These are phyloP conservation scores for Catharus fuscescens DNA, from an alignment of 2,113 vertebrate species.

Conservation along the genomic window DNA sequence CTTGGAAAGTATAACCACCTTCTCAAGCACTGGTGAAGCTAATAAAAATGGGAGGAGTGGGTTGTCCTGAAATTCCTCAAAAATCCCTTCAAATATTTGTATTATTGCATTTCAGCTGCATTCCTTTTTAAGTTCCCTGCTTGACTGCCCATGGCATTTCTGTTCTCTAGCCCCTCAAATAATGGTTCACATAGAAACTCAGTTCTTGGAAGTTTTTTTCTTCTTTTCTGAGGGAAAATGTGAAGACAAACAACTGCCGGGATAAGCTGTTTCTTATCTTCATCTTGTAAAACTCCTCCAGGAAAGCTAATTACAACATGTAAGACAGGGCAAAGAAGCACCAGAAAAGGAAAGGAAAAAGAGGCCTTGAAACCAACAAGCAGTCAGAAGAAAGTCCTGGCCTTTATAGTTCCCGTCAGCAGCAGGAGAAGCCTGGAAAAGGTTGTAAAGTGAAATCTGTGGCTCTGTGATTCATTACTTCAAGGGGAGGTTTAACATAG, in stretches of 20 bases:
- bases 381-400: neutral
- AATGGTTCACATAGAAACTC: neutral
- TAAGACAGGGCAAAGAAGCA: constrained; percentile 1
- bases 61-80: neutral
- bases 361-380: neutral
- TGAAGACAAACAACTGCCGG: constrained; percentile 27
- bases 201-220: neutral
- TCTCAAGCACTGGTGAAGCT: neutral
- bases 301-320: constrained; percentile 39
- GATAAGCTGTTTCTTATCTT: constrained; percentile 37
- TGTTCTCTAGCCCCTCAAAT: constrained; percentile 9
- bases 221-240: neutral
- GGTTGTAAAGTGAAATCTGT: neutral
- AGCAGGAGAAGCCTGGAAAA: constrained; percentile 20
- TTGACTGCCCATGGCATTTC: constrained; percentile 8
- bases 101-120: constrained; percentile 22
- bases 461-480: constrained; percentile 23
- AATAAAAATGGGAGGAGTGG: neutral
- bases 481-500: neutral
- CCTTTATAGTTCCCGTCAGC: neutral
- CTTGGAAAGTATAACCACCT: neutral
- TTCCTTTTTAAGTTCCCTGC: constrained; percentile 5
- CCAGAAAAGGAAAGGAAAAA: constrained; percentile 13
- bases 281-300: constrained; percentile 48
- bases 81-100: constrained; percentile 14